Percentiles rank a stretch among this genome's conserved stretches.
phyloP scores from a whole-genome alignment of 1,140 invertebrate species.

The Saccostrea cuccullata region DNA sequence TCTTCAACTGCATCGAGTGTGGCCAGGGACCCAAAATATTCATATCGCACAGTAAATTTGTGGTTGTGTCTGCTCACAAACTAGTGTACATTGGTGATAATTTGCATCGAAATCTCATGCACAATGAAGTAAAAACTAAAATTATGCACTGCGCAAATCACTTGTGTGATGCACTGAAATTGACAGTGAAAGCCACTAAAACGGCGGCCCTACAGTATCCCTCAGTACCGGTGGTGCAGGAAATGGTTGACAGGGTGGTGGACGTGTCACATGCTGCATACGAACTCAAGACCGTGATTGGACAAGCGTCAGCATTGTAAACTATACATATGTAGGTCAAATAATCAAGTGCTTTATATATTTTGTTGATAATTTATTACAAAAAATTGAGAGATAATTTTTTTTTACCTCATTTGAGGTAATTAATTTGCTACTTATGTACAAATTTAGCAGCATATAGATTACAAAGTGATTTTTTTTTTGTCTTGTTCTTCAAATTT shows the following conservation, averaged over 20 bases:
- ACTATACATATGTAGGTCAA: background rate
- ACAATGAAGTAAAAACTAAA: constrained; percentile 84
- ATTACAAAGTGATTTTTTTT: background rate
- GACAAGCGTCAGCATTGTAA: constrained; percentile 69
- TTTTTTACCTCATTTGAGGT: background rate
- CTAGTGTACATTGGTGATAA: constrained; percentile 96
- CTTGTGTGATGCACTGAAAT: constrained; percentile 89
- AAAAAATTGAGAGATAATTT: background rate
- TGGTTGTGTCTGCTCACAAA: constrained; percentile 94
- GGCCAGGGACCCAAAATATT: constrained; percentile 96
- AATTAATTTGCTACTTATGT: background rate
- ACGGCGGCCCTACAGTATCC: constrained; percentile 93
- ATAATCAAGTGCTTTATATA: constrained; percentile 18
- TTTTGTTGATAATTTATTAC: constrained; percentile 18
- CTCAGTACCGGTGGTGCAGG: constrained; percentile 91
- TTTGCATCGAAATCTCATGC: constrained; percentile 87
- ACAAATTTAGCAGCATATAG: background rate
- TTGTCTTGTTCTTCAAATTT: constrained; percentile 28
- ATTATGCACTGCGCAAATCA: constrained; percentile 89
- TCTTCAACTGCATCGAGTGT: constrained; percentile 92
- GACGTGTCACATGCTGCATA: constrained; percentile 88
- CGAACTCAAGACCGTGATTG: constrained; percentile 85
- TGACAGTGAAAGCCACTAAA: constrained; percentile 92
- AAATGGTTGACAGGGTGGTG: constrained; percentile 94
- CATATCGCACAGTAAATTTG: constrained; percentile 94